A percentile compares a stretch with the other conserved stretches of the same genome.
These are phyloP conservation scores for Pseudolycoriella hygida DNA, from an alignment of 2,888 invertebrate genomes.

Conservation along the genomic window DNA sequence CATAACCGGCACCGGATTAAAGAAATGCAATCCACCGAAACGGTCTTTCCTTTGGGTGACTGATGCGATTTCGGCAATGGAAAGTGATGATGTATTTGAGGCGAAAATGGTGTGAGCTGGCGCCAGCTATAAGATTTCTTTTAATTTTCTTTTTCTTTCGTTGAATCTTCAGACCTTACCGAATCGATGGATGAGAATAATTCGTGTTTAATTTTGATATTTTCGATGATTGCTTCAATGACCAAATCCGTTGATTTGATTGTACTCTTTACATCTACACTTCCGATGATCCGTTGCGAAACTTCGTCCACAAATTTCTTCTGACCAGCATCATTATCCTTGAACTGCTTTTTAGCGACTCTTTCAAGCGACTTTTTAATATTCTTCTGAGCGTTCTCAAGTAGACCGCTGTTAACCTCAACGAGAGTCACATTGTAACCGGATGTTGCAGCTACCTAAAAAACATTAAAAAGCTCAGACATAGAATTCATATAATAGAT, in stretches of 20 bases:
- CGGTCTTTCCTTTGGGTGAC: slow-evolving; percentile 52
- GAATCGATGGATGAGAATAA: slow-evolving; percentile 55
- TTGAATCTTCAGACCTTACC: slow-evolving; percentile 18
- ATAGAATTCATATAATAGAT: too few species aligned
- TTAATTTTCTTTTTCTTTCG: neutral
- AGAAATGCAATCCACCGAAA: slow-evolving; percentile 81
- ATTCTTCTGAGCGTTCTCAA: slow-evolving; percentile 51
- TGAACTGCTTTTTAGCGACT: slow-evolving; percentile 60
- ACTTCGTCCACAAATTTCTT: slow-evolving; percentile 49
- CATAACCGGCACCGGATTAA: slow-evolving; percentile 86
- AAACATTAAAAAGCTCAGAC: too few species aligned
- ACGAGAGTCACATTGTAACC: slow-evolving; percentile 68
- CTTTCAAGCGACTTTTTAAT: slow-evolving; percentile 53
- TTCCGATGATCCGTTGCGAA: slow-evolving; percentile 38
- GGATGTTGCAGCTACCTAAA: slow-evolving; percentile 65
- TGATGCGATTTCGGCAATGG: slow-evolving; percentile 63
- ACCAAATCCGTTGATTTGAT: slow-evolving; percentile 55
- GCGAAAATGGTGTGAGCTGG: slow-evolving; percentile 62
- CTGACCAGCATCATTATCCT: slow-evolving; percentile 45
- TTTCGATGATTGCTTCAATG: slow-evolving; percentile 76
- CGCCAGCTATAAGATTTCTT: slow-evolving; percentile 33
- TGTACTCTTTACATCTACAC: slow-evolving; percentile 40
- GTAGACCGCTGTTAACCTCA: slow-evolving; percentile 52
- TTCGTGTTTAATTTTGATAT: slow-evolving; percentile 56
- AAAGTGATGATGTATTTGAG: slow-evolving; percentile 77